These are phyloP conservation scores for Lepus europaeus DNA, from an alignment of 2,113 vertebrate species.

Conservation along the genomic window DNA sequence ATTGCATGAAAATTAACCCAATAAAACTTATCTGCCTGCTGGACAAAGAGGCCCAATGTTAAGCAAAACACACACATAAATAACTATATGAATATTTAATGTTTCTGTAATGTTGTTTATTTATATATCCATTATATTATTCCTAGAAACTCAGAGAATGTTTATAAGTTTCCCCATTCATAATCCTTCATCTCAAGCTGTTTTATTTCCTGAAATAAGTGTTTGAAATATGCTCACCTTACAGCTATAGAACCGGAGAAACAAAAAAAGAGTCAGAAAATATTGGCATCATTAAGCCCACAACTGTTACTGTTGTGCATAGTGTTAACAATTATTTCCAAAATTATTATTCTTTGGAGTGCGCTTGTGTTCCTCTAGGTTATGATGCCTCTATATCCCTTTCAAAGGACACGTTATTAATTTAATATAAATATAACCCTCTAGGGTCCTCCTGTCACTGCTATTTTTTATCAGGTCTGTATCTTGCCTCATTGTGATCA, in stretches of 20 bases:
- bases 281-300: neutral
- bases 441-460: neutral
- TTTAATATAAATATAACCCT: slow-evolving; percentile 48
- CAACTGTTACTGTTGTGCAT: neutral
- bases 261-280: slow-evolving; percentile 16
- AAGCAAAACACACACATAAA: slow-evolving; percentile 24
- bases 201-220: slow-evolving; percentile 61
- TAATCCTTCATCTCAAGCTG: slow-evolving; percentile 37
- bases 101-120: slow-evolving; percentile 36
- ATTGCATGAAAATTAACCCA: slow-evolving; percentile 19
- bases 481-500: neutral
- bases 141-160: slow-evolving; percentile 31
- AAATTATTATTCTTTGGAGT: slow-evolving; percentile 46
- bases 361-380: neutral
- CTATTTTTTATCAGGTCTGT: neutral
- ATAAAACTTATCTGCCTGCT: neutral
- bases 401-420: slow-evolving; percentile 16
- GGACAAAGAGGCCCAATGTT: neutral
- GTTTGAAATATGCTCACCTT: slow-evolving; percentile 14
- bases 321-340: slow-evolving; percentile 6
- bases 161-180: slow-evolving; percentile 29
- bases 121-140: slow-evolving; percentile 19
- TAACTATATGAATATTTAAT: slow-evolving; percentile 51
- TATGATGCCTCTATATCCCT: neutral
- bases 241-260: neutral